Base-by-base conservation (phyloP, 2,113 vertebrate genomes). In the Protobothrops flavoviridis region DNA sequence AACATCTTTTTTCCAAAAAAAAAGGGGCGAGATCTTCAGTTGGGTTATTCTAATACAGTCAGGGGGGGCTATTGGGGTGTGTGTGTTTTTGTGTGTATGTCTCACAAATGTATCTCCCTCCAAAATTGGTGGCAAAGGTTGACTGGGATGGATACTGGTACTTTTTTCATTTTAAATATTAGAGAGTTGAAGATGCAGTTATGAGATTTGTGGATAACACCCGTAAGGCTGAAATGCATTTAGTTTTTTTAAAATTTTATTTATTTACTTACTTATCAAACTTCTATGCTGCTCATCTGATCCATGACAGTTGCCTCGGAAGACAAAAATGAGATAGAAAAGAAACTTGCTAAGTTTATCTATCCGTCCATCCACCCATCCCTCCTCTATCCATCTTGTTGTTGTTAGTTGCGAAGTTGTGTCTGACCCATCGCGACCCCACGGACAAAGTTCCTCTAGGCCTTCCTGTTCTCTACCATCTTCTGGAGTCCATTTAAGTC, bases 41-140 rank as follows among this genome's bases (percentile, higher is more conserved):
- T 74, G 69, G 8, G 5, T 6, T 74, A 2, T 8, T 17, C 5
- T 74, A 39, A 74, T 39, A 39, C 5, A 74, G 15, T 20, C n/a
- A 7, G 33, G 69, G 29, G 1, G 15, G 12, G 33, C 6, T 59
- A 23, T 59, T 11, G 29, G 10, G 4, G 10, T 64, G 26, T n/a
- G 4, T 69, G 26, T n/a, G 0, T n/a, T 4, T 69, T 0, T 69
- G 5, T 33, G 15, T 20, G 12, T n/a, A 3, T 64, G 13, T 33
- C n/a, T 74, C 69, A 74, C 5, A 20, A 33, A 74, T 7, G 6
- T 33, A 17, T n/a, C n/a, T 20, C 69, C 15, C 15, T 74, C 69
- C 1, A 15, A 39, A 39, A 74, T 15, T 74, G 69, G n/a, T 1
- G 69, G 15, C 6, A 39, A 74, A n/a, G 2, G 5, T 20, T 39